phyloP scores from a whole-genome alignment of 2,888 invertebrate genomes.

The Bombyx huttoni region DNA sequence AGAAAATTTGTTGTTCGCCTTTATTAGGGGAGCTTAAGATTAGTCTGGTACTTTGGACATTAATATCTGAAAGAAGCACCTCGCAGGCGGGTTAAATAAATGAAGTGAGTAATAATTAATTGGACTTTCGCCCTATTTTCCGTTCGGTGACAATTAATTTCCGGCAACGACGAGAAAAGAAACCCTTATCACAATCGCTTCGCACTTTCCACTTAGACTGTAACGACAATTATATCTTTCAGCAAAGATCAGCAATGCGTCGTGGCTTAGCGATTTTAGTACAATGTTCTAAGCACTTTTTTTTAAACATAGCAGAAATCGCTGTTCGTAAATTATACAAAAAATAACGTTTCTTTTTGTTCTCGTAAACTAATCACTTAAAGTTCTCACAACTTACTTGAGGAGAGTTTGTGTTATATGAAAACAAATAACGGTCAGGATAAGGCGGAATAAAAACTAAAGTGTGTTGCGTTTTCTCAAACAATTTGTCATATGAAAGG shows the following conservation, averaged over 20 bases:
- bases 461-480: slow-evolving; percentile 1
- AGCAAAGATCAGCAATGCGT: slow-evolving; percentile 20
- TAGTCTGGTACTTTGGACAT: slow-evolving; percentile 50
- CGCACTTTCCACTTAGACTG: slow-evolving; percentile 47
- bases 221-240: slow-evolving; percentile 46
- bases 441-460: background rate
- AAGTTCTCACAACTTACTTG: slow-evolving; percentile 14
- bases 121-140: slow-evolving; percentile 71
- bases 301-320: too few species aligned
- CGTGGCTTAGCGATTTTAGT: too few species aligned
- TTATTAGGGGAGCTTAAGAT: slow-evolving; percentile 35
- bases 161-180: slow-evolving; percentile 61
- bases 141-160: slow-evolving; percentile 72
- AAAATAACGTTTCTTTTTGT: too few species aligned
- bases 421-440: background rate
- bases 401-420: slow-evolving; percentile 13
- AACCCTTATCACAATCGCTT: slow-evolving; percentile 65
- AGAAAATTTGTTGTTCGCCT: slow-evolving; percentile 20
- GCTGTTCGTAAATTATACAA: too few species aligned
- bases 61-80: slow-evolving; percentile 59
- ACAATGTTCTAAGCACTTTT: too few species aligned
- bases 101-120: slow-evolving; percentile 72
- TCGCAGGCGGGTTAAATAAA: slow-evolving; percentile 64
- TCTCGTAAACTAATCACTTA: background rate
- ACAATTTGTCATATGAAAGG: slow-evolving; percentile 45